Base-by-base conservation (phyloP, 2,888 invertebrate genomes). In the Andrena camellia region DNA sequence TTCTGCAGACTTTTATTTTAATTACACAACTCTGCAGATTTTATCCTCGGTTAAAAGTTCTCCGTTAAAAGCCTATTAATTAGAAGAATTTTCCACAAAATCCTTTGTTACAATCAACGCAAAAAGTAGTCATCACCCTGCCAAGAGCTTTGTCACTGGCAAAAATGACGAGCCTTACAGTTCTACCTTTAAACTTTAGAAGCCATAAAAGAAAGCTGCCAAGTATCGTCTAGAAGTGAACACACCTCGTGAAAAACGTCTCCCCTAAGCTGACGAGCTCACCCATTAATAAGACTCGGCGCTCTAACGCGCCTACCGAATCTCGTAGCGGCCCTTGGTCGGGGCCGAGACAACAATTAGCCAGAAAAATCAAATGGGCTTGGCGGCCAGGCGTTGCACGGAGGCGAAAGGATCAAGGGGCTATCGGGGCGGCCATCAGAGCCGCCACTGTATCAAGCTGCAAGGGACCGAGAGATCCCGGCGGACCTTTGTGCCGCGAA, bases 371-470 rank as follows among this genome's bases (percentile, higher is more conserved):
- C 60, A 42, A 78, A 20, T 66, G 60, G 20, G 52, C 66, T 59
- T 23, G 64, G 64, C 13, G 29, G 23, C 20, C 13, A 17, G 29
- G 33, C 33, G 17, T 59, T 29, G 10, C 23, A 10, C 42, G 52
- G n/a, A 66, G 20, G 66, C 52, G 50, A 60, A 70, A 66, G 42
- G 52, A 31, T 57, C 42, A 29, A 69, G 29, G 31, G 69, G 42
- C 67, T 69, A 69, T 69, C 69, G 59, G 59, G 59, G 29, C 26
- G 23, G 20, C 69, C 57, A 69, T 69, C 69, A 48, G 17, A 13
- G 42, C 42, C 42, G 42, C 59, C 59, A n/a, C 42, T 42, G 57
- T 23, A 70, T 59, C 59, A 59, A 48, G 59, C 59, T 29, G 59
- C 42, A n/a, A 42, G 29, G 59, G 48, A n/a, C 59, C 54, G 20